Percentiles rank a stretch among this genome's conserved stretches.
Evolutionary conservation across 2,888 invertebrate genomes (phyloP).

Genomic region (Pseudococcus viburni): DNA sequence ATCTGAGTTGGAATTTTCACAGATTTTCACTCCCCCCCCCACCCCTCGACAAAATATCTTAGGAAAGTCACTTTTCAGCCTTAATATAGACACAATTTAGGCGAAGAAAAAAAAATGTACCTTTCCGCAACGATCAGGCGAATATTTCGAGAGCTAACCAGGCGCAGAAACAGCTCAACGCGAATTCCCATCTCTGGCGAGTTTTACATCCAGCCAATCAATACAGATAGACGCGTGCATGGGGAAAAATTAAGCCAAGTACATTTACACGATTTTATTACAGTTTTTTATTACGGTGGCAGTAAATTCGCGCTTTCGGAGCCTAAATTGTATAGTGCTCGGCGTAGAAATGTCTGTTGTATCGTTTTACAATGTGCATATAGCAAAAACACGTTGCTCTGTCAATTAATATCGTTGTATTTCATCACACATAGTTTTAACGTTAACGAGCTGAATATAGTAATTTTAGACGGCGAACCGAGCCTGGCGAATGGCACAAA

Average conservation of each 20-base stretch:
- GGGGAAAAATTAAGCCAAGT: constrained; percentile 18
- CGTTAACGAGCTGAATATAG: constrained; percentile 52
- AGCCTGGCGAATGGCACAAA: neutral
- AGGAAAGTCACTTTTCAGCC: too few species aligned
- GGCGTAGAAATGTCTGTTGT: neutral
- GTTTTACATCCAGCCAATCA: neutral
- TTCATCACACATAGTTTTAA: constrained; percentile 23
- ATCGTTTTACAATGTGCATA: constrained; percentile 31
- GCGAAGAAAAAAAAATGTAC: too few species aligned
- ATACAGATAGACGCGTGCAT: neutral
- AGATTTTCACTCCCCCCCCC: too few species aligned
- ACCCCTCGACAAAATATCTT: too few species aligned
- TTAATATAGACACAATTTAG: too few species aligned
- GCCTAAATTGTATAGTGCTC: neutral
- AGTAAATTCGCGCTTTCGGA: neutral
- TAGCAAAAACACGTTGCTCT: constrained; percentile 23
- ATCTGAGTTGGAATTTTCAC: too few species aligned
- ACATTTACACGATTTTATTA: constrained; percentile 13
- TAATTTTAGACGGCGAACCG: constrained; percentile 11
- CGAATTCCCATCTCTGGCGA: too few species aligned
- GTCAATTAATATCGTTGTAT: constrained; percentile 54
- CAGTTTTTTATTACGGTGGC: neutral
- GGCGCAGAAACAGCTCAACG: too few species aligned
- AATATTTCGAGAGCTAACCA: too few species aligned
- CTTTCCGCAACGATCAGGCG: too few species aligned